Evolutionary conservation across 2,888 invertebrate genomes (phyloP), one percentile per base, ranked within the genome.

Genomic region (Lasioglossum marginatum): DNA sequence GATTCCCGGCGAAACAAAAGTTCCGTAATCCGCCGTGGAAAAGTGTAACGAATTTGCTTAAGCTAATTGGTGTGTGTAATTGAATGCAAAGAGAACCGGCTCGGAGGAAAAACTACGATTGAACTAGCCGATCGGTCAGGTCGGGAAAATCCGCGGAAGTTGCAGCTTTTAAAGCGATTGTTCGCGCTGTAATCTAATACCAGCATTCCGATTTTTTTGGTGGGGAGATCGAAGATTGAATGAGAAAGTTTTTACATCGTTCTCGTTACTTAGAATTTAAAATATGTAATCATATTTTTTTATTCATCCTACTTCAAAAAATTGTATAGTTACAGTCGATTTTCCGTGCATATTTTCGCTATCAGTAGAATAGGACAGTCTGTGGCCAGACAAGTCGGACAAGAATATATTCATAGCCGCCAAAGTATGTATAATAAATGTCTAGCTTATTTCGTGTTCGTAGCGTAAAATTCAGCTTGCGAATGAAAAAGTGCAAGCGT

Each of bases 1-100:
- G 66, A 37, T 68, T 68, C 66, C 66, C 34, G 37, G 66, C 34
- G 66, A 68, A 68, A 68, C 34, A 68, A 68, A 68, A 34, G 66
- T 68, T 68, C 23, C 23, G 66, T 23, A 19, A 34, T 37, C 37
- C 66, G 10, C 10, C 34, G 37, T 16, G 37, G 10, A 34, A 31
- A 34, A 68, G 19, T 34, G 34, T 68, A 68, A 68, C 66, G 37
- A 68, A 63, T 63, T 68, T 68, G 37, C 66, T 34, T 37, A 34
- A 19, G 66, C 66, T 68, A 68, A 68, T 68, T 68, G 66, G 34
- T 10, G 34, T 34, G 66, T 34, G 66, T 19, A 68, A 68, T 37
- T 68, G 66, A 68, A 68, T 34, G 66, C 63, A 37, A 68, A 37
- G 34, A 68, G 23, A 68, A 34, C 66, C 23, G 19, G n/a, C n/a